Conservation (phyloP, 2,797 vertebrate species). For the Momotus momota region DNA sequence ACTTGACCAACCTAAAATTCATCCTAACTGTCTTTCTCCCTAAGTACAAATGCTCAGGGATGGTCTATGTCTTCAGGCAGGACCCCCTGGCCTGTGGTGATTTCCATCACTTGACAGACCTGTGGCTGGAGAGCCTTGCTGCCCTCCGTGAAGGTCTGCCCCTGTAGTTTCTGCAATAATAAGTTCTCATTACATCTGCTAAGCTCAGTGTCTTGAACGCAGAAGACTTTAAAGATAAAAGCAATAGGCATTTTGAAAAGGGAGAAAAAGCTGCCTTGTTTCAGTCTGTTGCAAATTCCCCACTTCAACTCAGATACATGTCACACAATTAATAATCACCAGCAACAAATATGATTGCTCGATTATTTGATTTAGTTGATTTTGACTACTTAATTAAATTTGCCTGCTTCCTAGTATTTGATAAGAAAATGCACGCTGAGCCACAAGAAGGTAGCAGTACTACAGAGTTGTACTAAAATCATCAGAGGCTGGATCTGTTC, state of each 20-base stretch:
- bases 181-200: not conserved
- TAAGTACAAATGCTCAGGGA: fast-evolving
- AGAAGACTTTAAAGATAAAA: not conserved
- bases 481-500: not conserved
- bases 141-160: not conserved
- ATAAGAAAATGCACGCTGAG: not conserved
- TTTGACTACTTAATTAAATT: not conserved
- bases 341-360: not conserved
- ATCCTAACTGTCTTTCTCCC: not conserved
- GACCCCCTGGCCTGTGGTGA: not conserved
- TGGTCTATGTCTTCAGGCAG: not conserved
- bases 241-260: not conserved
- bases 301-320: not conserved
- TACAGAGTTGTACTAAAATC: not conserved
- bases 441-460: not conserved
- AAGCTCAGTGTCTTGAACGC: not conserved
- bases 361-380: not conserved
- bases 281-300: not conserved
- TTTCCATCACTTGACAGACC: not conserved
- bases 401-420: not conserved
- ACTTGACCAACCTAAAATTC: not conserved
- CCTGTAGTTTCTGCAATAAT: not conserved
- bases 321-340: not conserved
- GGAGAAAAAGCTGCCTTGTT: not conserved
- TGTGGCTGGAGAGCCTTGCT: not conserved